These are phyloP conservation scores for Leucophenga varia DNA, from an alignment of 1,140 invertebrate species.

Conservation along the genomic window DNA sequence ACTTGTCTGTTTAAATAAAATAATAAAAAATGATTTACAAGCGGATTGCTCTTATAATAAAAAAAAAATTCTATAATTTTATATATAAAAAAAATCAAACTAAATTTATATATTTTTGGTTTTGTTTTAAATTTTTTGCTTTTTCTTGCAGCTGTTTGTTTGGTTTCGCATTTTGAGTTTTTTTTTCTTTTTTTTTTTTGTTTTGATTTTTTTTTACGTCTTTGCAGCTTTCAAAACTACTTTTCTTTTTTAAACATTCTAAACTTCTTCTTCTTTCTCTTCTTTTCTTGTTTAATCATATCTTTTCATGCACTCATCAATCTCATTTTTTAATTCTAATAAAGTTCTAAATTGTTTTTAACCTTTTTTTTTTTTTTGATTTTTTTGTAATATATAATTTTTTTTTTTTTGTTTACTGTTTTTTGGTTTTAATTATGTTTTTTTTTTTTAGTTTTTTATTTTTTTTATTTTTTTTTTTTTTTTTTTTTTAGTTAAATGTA, in stretches of 20 bases:
- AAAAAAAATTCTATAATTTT: no score
- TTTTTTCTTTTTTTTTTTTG: slow-evolving; percentile 21
- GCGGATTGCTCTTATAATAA: neutral
- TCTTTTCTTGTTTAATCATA: slow-evolving; percentile 11
- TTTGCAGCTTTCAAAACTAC: slow-evolving; percentile 20
- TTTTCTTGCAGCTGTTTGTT: slow-evolving; percentile 4
- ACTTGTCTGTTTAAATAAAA: neutral
- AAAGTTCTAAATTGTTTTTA: no score
- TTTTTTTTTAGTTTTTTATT: slow-evolving; percentile 6
- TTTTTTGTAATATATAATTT: slow-evolving; percentile 8
- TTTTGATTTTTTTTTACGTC: slow-evolving; percentile 13
- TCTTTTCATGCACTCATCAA: slow-evolving; percentile 5
- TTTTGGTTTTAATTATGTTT: slow-evolving; percentile 4
- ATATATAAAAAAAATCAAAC: neutral
- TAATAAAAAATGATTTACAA: neutral
- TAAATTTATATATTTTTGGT: slow-evolving; percentile 7
- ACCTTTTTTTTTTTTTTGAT: slow-evolving; percentile 5
- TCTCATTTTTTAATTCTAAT: neutral
- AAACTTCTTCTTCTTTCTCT: slow-evolving; percentile 38
- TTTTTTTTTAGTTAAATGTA: slow-evolving; percentile 30
- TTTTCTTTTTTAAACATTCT: slow-evolving; percentile 26
- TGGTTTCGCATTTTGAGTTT: slow-evolving; percentile 28
- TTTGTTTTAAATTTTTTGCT: slow-evolving; percentile 24
- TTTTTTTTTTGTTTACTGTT: slow-evolving; percentile 15
- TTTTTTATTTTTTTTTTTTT: slow-evolving; percentile 11